These are phyloP conservation scores for Trissolcus brochymenae DNA, from an alignment of 2,888 invertebrate genomes.

Conservation along the genomic window DNA sequence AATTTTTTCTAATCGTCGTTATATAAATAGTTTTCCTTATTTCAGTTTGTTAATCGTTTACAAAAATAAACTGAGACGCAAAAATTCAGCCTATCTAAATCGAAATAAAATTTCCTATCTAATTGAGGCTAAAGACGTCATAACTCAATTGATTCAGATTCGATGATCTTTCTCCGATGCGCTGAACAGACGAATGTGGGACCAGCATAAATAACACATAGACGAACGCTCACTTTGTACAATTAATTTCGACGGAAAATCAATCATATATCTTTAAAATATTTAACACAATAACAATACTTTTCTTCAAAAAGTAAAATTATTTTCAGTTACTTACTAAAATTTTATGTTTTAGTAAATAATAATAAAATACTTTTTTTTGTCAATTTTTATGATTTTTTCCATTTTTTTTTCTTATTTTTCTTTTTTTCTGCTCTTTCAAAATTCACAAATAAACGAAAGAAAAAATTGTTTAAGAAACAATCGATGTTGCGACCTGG, in stretches of 20 bases:
- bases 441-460: slow-evolving; percentile 5
- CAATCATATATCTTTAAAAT: slow-evolving; percentile 2
- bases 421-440: slow-evolving; percentile 4
- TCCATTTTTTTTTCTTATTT: slow-evolving; percentile 10
- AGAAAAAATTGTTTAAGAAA: slow-evolving; percentile 22
- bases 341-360: not conserved
- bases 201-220: slow-evolving; percentile 6
- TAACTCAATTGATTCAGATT: slow-evolving; percentile 67
- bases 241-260: not conserved
- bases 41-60: slow-evolving; percentile 67
- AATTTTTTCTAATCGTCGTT: slow-evolving; percentile 65
- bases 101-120: slow-evolving; percentile 76
- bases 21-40: slow-evolving; percentile 71
- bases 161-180: slow-evolving; percentile 56
- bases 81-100: slow-evolving; percentile 73
- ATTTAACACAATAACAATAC: slow-evolving; percentile 2
- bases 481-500: slow-evolving; percentile 38
- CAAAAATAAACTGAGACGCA: slow-evolving; percentile 72
- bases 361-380: slow-evolving; percentile 5
- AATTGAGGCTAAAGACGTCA: slow-evolving; percentile 71
- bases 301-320: not conserved
- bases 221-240: not conserved
- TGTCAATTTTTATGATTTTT: slow-evolving; percentile 7
- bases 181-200: slow-evolving; percentile 55
- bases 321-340: too few species aligned